Conservation (phyloP, 1,140 invertebrate genomes). For the Carcinoscorpius rotundicauda region DNA sequence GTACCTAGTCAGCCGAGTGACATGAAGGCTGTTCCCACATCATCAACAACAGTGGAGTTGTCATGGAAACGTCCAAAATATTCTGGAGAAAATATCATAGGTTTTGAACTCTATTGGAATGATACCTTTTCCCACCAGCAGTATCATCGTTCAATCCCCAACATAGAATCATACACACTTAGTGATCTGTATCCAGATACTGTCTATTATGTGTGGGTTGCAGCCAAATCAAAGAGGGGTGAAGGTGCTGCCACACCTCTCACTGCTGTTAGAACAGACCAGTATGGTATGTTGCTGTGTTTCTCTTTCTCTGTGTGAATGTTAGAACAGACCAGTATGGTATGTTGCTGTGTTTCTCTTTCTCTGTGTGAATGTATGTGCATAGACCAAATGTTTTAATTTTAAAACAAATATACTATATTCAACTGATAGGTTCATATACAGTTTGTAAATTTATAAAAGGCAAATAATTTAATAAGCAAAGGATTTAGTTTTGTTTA, state of each 20-base stretch:
- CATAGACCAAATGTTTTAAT: no score
- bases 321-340: conserved; percentile 91
- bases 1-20: conserved; percentile 90
- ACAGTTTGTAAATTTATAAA: no score
- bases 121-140: conserved; percentile 74
- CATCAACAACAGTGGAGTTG: conserved; percentile 63
- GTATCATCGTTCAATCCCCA: conserved; percentile 54
- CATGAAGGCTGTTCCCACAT: conserved; percentile 53
- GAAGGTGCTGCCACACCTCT: conserved; percentile 88
- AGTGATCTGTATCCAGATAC: conserved; percentile 86
- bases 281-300: conserved; percentile 58
- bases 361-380: background rate
- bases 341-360: conserved; percentile 31
- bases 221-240: conserved; percentile 75
- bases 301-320: conserved; percentile 42
- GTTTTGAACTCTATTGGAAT: conserved; percentile 95
- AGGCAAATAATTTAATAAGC: no score
- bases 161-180: conserved; percentile 70
- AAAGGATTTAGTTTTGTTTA: no score
- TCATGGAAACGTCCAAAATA: conserved; percentile 81
- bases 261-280: conserved; percentile 82
- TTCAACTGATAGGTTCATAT: no score
- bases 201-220: conserved; percentile 89
- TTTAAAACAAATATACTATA: no score
- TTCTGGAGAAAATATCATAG: conserved; percentile 80